phyloP scores from a whole-genome alignment of 2,888 invertebrate genomes.

The Thera obeliscata region DNA sequence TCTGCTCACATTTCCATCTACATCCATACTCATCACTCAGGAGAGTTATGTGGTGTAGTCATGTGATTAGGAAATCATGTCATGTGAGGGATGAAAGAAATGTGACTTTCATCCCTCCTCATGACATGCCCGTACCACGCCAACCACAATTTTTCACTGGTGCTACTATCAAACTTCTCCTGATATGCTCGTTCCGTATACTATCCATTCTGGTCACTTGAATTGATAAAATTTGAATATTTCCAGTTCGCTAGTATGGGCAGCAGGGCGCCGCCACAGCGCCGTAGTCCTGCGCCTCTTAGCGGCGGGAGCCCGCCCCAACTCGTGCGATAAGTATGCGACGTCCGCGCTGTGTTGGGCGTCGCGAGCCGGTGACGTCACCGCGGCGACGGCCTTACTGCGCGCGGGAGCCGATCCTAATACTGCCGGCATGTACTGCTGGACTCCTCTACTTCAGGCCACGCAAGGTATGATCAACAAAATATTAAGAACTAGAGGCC shows the following conservation, averaged over 20 bases:
- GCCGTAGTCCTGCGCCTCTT: slow-evolving; percentile 93
- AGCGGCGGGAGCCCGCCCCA: slow-evolving; percentile 95
- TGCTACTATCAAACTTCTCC: too few species aligned
- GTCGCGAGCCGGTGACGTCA: slow-evolving; percentile 93
- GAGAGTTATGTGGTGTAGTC: too few species aligned
- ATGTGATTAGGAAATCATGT: too few species aligned
- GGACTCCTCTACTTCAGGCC: slow-evolving; percentile 95
- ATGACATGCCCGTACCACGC: too few species aligned
- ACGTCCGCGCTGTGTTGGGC: slow-evolving; percentile 99
- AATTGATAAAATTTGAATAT: not conserved
- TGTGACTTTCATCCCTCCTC: too few species aligned
- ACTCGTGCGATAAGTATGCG: slow-evolving; percentile 98
- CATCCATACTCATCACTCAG: too few species aligned
- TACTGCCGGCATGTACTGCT: slow-evolving; percentile 98
- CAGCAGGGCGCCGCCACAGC: slow-evolving; percentile 95
- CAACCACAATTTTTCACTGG: too few species aligned
- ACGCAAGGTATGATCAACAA: slow-evolving; percentile 79
- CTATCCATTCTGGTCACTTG: not conserved
- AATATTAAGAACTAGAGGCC: not conserved
- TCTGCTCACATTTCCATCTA: too few species aligned
- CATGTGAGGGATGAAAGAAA: too few species aligned
- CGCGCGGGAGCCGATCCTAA: slow-evolving; percentile 95
- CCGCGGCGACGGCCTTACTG: slow-evolving; percentile 92
- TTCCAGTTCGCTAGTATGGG: slow-evolving; percentile 94
- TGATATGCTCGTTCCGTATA: too few species aligned